A percentile compares a stretch with the other conserved stretches of the same genome.
Conservation (phyloP, 2,113 vertebrate species). For the Sprattus sprattus region DNA sequence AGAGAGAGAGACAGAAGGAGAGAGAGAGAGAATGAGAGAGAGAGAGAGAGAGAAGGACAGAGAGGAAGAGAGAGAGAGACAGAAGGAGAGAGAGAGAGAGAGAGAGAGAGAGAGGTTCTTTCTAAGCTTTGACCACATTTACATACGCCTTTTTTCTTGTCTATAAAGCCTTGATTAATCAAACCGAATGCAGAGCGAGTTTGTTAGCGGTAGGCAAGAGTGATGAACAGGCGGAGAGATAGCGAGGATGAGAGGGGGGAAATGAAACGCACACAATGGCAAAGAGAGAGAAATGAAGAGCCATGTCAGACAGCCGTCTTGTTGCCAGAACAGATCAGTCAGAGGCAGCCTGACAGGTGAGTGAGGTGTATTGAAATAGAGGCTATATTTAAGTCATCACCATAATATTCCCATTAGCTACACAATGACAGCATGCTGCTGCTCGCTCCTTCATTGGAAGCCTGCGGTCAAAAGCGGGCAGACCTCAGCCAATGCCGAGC, state of each 20-base stretch:
- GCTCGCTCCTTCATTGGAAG: neutral
- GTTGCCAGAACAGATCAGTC: neutral
- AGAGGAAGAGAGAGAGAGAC: neutral
- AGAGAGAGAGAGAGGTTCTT: neutral
- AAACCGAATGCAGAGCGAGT: neutral
- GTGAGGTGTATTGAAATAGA: neutral
- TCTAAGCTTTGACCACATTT: neutral
- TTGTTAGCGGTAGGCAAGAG: too few species aligned
- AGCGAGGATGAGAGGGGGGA: too few species aligned
- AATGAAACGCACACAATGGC: neutral
- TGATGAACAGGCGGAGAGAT: too few species aligned
- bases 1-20: neutral
- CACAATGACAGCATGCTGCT: neutral
- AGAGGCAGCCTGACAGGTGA: neutral
- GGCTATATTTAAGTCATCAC: constrained; percentile 4
- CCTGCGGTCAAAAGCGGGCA: neutral
- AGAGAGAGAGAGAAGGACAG: neutral
- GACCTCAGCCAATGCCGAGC: neutral
- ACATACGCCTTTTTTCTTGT: neutral
- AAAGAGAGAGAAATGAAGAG: neutral
- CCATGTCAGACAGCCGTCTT: neutral
- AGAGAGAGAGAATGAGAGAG: constrained; percentile 2
- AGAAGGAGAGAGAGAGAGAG: constrained; percentile 7
- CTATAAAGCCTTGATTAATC: neutral
- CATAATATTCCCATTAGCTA: neutral